Conservation (phyloP, 1,140 invertebrate species). For the Drosophila varians region DNA sequence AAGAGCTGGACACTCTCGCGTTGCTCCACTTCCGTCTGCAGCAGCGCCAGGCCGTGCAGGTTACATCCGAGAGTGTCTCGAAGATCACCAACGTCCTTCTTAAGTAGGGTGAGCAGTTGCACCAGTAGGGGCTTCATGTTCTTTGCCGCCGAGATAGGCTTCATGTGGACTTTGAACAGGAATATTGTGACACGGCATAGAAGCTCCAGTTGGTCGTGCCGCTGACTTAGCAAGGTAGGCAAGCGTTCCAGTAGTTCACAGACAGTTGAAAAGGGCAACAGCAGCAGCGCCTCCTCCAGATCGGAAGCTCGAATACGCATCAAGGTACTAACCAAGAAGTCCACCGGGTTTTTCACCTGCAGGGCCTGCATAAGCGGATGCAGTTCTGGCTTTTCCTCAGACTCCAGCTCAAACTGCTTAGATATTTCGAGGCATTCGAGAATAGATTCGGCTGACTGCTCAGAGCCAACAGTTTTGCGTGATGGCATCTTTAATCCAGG, state of each 20-base stretch:
- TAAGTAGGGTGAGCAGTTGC: constrained; percentile 59
- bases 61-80: constrained; percentile 95
- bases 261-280: constrained; percentile 93
- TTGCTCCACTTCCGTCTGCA: constrained; percentile 91
- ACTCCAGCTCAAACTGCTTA: constrained; percentile 87
- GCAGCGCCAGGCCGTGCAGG: constrained; percentile 91
- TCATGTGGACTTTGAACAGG: constrained; percentile 93
- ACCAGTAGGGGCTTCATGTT: constrained; percentile 88
- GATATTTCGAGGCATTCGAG: constrained; percentile 94
- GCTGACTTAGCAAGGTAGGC: constrained; percentile 87
- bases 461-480: constrained; percentile 95
- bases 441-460: constrained; percentile 94
- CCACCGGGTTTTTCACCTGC: constrained; percentile 88
- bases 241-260: constrained; percentile 91
- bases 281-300: constrained; percentile 93
- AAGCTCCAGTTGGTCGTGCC: constrained; percentile 90
- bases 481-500: constrained; percentile 92
- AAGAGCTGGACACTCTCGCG: constrained; percentile 93
- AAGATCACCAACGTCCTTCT: constrained; percentile 53
- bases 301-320: constrained; percentile 92
- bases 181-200: constrained; percentile 90
- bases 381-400: constrained; percentile 84
- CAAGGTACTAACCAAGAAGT: constrained; percentile 93
- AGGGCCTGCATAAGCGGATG: constrained; percentile 92
- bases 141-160: constrained; percentile 90